Evolutionary conservation across 2,888 invertebrate genomes (phyloP).

Genomic region (Phaonia tiefii): DNA sequence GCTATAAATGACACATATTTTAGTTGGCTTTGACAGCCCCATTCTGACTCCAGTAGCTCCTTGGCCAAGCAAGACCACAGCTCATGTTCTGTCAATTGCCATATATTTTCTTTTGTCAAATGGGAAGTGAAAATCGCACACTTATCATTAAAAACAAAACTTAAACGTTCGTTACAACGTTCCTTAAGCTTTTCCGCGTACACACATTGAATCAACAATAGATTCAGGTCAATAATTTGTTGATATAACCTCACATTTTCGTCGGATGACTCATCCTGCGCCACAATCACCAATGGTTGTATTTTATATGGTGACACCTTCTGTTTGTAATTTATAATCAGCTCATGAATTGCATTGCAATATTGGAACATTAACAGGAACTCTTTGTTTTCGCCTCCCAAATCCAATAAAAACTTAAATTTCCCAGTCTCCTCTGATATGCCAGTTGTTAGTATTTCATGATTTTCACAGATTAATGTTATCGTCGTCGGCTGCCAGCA

Average conservation of each 20-base stretch:
- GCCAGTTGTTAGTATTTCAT: slow-evolving; percentile 32
- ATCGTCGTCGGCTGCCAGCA: slow-evolving; percentile 41
- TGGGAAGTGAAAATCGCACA: slow-evolving; percentile 89
- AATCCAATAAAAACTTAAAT: slow-evolving; percentile 76
- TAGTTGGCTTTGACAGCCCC: slow-evolving; percentile 78
- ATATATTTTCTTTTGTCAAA: slow-evolving; percentile 86
- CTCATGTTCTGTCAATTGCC: slow-evolving; percentile 87
- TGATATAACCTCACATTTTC: slow-evolving; percentile 84
- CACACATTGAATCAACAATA: slow-evolving; percentile 91
- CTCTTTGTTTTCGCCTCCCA: slow-evolving; percentile 60
- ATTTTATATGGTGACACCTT: slow-evolving; percentile 70
- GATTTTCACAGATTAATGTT: slow-evolving; percentile 27
- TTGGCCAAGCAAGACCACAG: slow-evolving; percentile 91
- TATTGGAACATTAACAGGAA: slow-evolving; percentile 54
- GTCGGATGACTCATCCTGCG: slow-evolving; percentile 85
- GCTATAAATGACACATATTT: slow-evolving; percentile 95
- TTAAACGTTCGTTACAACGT: slow-evolving; percentile 85
- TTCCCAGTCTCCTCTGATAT: slow-evolving; percentile 68
- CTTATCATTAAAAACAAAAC: slow-evolving; percentile 89
- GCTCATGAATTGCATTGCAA: slow-evolving; percentile 48
- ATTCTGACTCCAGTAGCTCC: slow-evolving; percentile 87
- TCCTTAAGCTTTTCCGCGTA: slow-evolving; percentile 93
- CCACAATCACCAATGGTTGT: slow-evolving; percentile 91
- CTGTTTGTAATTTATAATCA: slow-evolving; percentile 69
- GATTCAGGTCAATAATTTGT: slow-evolving; percentile 87